These are phyloP conservation scores for Biston stratarius DNA, from an alignment of 2,888 invertebrate genomes.

Conservation along the genomic window DNA sequence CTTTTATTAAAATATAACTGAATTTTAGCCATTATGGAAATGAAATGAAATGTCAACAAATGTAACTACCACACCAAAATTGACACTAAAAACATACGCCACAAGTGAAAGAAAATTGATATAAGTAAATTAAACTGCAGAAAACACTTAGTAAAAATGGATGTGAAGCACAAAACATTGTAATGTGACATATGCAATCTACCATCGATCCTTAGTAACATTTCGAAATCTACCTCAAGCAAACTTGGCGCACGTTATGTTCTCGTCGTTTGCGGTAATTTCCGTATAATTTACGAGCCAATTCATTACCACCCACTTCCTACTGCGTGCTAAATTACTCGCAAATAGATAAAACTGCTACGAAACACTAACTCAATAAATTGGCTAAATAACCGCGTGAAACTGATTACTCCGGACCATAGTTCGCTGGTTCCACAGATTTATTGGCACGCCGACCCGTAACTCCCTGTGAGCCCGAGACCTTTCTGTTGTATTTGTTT, in stretches of 20 bases:
- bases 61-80: too few relatives aligned
- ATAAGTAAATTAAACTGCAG: too few relatives aligned
- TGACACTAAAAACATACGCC: too few relatives aligned
- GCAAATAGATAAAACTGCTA: slow-evolving; percentile 35
- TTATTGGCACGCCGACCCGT: slow-evolving; percentile 40
- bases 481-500: slow-evolving; percentile 39
- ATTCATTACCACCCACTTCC: slow-evolving; percentile 31
- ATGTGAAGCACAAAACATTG: too few relatives aligned
- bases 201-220: neutral
- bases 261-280: slow-evolving; percentile 32
- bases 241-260: slow-evolving; percentile 32
- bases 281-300: slow-evolving; percentile 27
- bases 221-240: neutral
- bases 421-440: slow-evolving; percentile 35
- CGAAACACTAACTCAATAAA: slow-evolving; percentile 30
- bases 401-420: slow-evolving; percentile 37
- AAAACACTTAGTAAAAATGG: too few relatives aligned
- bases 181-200: neutral
- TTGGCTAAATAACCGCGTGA: slow-evolving; percentile 34
- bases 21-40: too few relatives aligned
- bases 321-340: slow-evolving; percentile 32
- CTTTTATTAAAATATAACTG: too few relatives aligned
- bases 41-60: too few relatives aligned
- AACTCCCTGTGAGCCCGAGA: slow-evolving; percentile 26
- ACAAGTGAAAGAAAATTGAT: too few relatives aligned